Conservation (phyloP, 2,797 vertebrate species). For the Loris lydekkerianus region DNA sequence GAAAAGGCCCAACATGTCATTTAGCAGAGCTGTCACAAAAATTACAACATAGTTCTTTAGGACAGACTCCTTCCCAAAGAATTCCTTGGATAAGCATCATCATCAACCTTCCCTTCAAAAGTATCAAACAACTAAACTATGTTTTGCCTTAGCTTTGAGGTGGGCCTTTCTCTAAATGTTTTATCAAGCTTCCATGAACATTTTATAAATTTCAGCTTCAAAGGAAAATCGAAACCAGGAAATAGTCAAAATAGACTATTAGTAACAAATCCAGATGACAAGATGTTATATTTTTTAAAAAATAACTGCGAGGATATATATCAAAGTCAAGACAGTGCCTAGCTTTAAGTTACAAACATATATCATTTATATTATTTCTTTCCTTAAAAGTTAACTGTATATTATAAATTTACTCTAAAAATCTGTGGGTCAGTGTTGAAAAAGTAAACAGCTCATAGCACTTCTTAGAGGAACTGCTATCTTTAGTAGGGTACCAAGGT, state of each 20-base stretch:
- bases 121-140: background rate
- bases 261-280: background rate
- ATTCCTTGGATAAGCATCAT: background rate
- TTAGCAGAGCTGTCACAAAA: background rate
- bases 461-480: background rate
- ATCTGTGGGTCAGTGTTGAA: background rate
- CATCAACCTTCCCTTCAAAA: background rate
- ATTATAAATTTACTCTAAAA: conserved; percentile 1
- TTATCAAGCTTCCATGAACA: background rate
- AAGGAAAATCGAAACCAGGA: background rate
- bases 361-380: background rate
- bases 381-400: conserved; percentile 22
- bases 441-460: background rate
- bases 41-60: background rate
- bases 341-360: background rate
- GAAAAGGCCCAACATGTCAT: background rate
- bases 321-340: background rate
- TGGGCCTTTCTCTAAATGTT: background rate
- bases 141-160: background rate
- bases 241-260: background rate
- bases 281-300: background rate
- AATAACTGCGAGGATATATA: background rate
- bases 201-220: conserved; percentile 46
- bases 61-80: background rate
- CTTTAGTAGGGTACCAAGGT: background rate